Evolutionary conservation across 1,140 invertebrate species (phyloP).

Genomic region (Coelopa frigida): DNA sequence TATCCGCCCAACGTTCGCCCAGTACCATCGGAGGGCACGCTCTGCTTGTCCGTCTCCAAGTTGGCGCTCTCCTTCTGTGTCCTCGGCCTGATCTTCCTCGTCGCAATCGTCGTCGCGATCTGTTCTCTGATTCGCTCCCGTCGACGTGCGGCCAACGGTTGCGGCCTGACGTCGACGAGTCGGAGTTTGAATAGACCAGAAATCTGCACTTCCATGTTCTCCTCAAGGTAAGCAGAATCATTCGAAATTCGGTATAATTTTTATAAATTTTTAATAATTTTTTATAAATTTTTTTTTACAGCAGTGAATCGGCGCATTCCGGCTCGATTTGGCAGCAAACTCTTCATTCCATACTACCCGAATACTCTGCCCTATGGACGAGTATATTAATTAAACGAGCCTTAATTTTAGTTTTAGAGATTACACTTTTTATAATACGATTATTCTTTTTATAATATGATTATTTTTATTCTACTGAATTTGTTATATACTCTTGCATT

Average conservation of each 20-base stretch:
- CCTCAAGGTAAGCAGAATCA: conserved; percentile 22
- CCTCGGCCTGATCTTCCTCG: conserved; percentile 58
- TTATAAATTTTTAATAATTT: conserved; percentile 3
- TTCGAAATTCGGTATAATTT: not conserved
- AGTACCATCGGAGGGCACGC: conserved; percentile 32
- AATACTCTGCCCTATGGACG: conserved; percentile 40
- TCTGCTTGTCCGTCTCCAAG: conserved; percentile 65
- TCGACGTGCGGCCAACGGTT: conserved; percentile 21
- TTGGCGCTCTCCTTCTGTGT: conserved; percentile 63
- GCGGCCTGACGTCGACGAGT: conserved; percentile 22
- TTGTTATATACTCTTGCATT: too few relatives aligned
- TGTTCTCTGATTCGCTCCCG: conserved; percentile 56
- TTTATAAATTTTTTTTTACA: conserved; percentile 11
- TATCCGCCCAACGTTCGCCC: conserved; percentile 29
- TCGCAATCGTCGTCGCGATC: conserved; percentile 58
- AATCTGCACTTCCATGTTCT: conserved; percentile 42
- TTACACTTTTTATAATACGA: not conserved
- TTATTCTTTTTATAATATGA: not conserved
- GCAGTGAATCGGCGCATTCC: conserved; percentile 39
- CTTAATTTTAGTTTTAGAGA: not conserved
- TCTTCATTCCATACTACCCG: conserved; percentile 42
- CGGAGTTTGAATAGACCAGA: conserved; percentile 31
- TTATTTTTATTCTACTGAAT: not conserved
- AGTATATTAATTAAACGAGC: conserved; percentile 24
- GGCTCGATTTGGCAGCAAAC: conserved; percentile 36